A percentile compares a stretch with the other conserved stretches of the same genome.
phyloP scores from a whole-genome alignment of 2,888 invertebrate species.

The Himalopsyche anomala region DNA sequence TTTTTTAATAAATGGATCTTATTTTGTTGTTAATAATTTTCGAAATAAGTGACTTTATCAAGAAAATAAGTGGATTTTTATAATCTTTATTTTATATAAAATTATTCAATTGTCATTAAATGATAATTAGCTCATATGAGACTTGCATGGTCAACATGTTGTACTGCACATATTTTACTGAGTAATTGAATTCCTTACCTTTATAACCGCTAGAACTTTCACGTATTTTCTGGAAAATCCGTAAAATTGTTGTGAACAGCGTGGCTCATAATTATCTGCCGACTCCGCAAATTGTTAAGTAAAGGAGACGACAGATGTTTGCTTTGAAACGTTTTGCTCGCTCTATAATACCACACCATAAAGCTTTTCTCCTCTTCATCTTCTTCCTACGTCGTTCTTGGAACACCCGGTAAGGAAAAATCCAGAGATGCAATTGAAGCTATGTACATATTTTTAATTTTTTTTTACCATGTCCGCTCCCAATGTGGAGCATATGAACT shows the following conservation, averaged over 20 bases:
- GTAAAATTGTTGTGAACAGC: slow-evolving; percentile 16
- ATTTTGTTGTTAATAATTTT: too few relatives aligned
- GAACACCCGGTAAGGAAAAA: slow-evolving; percentile 3
- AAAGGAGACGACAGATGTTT: slow-evolving; percentile 34
- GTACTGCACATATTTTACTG: background rate
- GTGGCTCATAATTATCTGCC: slow-evolving; percentile 26
- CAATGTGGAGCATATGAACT: too few relatives aligned
- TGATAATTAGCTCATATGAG: too few relatives aligned
- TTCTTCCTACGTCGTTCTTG: slow-evolving; percentile 6
- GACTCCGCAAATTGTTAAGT: slow-evolving; percentile 34
- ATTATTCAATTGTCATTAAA: too few relatives aligned
- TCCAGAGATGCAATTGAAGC: slow-evolving; percentile 10
- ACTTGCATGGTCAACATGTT: background rate
- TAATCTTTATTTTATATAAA: too few relatives aligned
- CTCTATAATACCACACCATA: slow-evolving; percentile 26
- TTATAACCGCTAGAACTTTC: background rate
- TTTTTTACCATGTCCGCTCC: too few relatives aligned
- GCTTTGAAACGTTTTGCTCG: slow-evolving; percentile 13
- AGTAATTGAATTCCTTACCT: background rate
- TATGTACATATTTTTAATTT: too few relatives aligned
- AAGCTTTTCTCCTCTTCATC: slow-evolving; percentile 31
- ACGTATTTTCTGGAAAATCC: background rate
- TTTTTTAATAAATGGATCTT: too few relatives aligned
- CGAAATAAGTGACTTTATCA: too few relatives aligned
- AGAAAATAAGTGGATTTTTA: too few relatives aligned